Evolutionary conservation across 2,113 vertebrate species (phyloP).

Genomic region (Pleuronectes platessa): DNA sequence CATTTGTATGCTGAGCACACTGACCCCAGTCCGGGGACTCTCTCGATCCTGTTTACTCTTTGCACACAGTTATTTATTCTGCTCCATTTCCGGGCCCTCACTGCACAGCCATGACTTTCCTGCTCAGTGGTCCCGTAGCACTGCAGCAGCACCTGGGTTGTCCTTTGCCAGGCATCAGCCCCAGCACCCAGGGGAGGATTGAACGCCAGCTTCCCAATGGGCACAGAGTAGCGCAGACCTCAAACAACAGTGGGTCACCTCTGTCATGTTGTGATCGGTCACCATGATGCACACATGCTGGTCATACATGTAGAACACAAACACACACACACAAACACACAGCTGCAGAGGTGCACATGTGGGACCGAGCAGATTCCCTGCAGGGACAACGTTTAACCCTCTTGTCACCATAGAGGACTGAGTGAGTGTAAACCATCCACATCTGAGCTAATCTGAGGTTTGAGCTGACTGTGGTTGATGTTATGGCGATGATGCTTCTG

Average conservation of each 20-base stretch:
- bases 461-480: not conserved
- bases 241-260: constrained; percentile 37
- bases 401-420: constrained; percentile 30
- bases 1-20: constrained; percentile 77
- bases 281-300: not conserved
- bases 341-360: constrained; percentile 50
- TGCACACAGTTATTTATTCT: constrained; percentile 59
- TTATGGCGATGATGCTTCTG: constrained; percentile 4
- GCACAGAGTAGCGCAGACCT: constrained; percentile 22
- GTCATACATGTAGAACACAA: not conserved
- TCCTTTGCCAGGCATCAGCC: constrained; percentile 23
- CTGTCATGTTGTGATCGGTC: constrained; percentile 20
- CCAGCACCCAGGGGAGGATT: constrained; percentile 19
- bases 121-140: constrained; percentile 48
- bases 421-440: not conserved
- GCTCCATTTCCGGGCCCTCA: constrained; percentile 51
- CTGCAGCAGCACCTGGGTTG: constrained; percentile 63
- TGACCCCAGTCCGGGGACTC: constrained; percentile 47
- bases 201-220: constrained; percentile 42
- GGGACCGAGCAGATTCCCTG: constrained; percentile 56
- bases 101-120: constrained; percentile 40
- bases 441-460: not conserved
- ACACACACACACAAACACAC: constrained; percentile 19
- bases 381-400: constrained; percentile 63
- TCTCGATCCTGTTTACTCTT: constrained; percentile 61